A percentile compares a stretch with the other conserved stretches of the same genome.
Evolutionary conservation across 2,113 vertebrate species (phyloP).

Genomic region (Spheniscus mendiculus): DNA sequence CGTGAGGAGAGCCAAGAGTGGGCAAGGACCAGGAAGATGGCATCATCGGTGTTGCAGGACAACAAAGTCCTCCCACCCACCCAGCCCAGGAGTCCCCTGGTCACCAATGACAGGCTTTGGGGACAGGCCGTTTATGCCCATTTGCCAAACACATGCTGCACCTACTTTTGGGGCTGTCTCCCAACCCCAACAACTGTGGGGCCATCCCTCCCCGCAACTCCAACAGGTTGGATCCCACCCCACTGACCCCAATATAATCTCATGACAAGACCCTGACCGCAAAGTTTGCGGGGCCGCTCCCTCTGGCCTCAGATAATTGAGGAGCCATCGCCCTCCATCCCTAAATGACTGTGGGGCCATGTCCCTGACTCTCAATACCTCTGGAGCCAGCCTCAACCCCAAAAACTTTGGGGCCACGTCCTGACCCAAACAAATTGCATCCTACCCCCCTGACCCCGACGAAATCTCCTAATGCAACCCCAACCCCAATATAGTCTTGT

Average conservation of each 20-base stretch:
- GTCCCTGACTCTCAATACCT: neutral
- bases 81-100: too few relatives aligned
- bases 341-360: neutral
- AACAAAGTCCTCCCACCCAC: neutral
- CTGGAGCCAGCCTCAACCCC: neutral
- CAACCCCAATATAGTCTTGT: neutral
- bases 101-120: neutral
- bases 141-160: neutral
- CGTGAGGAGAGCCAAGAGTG: neutral
- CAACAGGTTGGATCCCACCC: neutral
- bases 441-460: fast-evolving
- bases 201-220: neutral
- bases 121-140: fast-evolving
- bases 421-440: neutral
- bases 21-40: neutral
- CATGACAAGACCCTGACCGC: neutral
- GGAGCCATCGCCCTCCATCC: too few relatives aligned
- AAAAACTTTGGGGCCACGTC: neutral
- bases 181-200: neutral
- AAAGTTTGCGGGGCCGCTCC: neutral
- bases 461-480: neutral
- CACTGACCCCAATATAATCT: neutral
- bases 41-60: neutral
- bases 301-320: neutral
- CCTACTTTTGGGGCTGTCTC: neutral